phyloP scores from a whole-genome alignment of 2,797 vertebrate species.

The Onychomys leucogaster region DNA sequence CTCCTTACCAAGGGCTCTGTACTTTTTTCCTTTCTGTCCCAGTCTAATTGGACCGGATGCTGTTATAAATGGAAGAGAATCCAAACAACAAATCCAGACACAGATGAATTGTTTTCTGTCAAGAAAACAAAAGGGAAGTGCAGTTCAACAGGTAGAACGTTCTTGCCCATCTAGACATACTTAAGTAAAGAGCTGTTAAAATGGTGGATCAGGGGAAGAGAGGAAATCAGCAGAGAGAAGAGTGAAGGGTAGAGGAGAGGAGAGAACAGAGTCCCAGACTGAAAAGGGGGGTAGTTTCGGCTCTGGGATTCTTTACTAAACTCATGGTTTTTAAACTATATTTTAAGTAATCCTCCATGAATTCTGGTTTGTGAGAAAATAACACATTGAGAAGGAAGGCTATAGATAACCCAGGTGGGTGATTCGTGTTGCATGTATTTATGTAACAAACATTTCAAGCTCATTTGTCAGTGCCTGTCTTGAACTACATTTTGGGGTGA shows the following conservation, averaged over 20 bases:
- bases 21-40: not conserved
- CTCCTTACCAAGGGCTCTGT: not conserved
- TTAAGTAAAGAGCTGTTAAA: not conserved
- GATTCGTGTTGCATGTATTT: slow-evolving; percentile 22
- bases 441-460: not conserved
- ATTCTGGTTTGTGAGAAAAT: slow-evolving; percentile 47
- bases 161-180: not conserved
- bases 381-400: not conserved
- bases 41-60: not conserved
- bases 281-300: not conserved
- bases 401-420: not conserved
- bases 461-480: not conserved
- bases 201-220: not conserved
- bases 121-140: not conserved
- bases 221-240: not conserved
- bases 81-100: slow-evolving; percentile 41
- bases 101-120: slow-evolving; percentile 32
- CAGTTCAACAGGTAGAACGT: not conserved
- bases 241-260: not conserved
- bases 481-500: not conserved
- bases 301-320: not conserved
- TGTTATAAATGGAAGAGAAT: slow-evolving; percentile 63
- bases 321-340: slow-evolving; percentile 16
- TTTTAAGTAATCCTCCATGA: slow-evolving; percentile 47
- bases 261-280: not conserved